phyloP scores from a whole-genome alignment of 2,888 invertebrate genomes.

The Siphonodentalium dalli region DNA sequence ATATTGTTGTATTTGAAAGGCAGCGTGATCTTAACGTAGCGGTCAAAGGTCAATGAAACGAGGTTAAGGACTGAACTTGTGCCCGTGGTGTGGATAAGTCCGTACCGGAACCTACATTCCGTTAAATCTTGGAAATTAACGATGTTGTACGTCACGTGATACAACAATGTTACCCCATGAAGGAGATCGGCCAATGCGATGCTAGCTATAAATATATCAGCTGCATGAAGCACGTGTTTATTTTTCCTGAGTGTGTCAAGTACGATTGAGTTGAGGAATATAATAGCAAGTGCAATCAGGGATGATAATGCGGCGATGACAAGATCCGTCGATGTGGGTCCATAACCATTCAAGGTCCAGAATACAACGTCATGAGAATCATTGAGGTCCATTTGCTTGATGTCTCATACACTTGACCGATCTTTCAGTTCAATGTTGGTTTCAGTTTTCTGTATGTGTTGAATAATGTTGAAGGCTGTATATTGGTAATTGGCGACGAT shows the following conservation, averaged over 20 bases:
- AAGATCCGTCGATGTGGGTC: too few relatives aligned
- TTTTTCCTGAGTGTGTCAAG: slow-evolving; percentile 28
- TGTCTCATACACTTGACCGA: too few relatives aligned
- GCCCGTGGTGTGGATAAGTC: slow-evolving; percentile 30
- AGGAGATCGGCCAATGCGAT: slow-evolving; percentile 38
- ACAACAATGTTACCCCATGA: slow-evolving; percentile 37
- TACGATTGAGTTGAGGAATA: slow-evolving; percentile 31
- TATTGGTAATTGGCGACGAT: too few relatives aligned
- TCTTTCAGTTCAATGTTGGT: too few relatives aligned
- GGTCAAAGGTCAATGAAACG: slow-evolving; percentile 33
- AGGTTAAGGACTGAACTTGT: slow-evolving; percentile 36
- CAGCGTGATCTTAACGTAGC: slow-evolving; percentile 36
- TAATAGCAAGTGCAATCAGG: too few relatives aligned
- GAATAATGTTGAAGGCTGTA: too few relatives aligned
- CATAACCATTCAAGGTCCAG: too few relatives aligned
- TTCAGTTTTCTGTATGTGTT: too few relatives aligned
- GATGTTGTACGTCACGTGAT: slow-evolving; percentile 41
- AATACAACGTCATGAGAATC: too few relatives aligned
- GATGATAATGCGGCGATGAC: too few relatives aligned
- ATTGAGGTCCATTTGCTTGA: too few relatives aligned
- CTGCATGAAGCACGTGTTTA: slow-evolving; percentile 26
- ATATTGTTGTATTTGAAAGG: slow-evolving; percentile 32
- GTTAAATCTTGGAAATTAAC: slow-evolving; percentile 39
- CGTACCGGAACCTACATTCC: slow-evolving; percentile 37
- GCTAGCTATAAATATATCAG: slow-evolving; percentile 35